phyloP scores from a whole-genome alignment of 2,113 vertebrate genomes.

The Tetraodon nigroviridis region DNA sequence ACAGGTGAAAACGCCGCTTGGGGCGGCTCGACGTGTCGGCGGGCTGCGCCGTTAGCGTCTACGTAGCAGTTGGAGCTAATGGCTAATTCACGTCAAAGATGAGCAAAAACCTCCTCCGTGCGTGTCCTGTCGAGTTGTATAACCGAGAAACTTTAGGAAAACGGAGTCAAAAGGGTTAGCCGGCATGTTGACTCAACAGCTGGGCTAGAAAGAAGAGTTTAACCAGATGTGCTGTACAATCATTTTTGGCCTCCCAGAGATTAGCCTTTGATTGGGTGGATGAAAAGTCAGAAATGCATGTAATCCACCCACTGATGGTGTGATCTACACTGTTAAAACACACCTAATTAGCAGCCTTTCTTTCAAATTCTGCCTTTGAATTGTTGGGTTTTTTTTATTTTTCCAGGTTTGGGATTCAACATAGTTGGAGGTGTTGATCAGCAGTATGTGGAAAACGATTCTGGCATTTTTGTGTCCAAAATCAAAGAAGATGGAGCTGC shows the following conservation, averaged over 20 bases:
- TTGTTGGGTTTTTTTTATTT: background rate
- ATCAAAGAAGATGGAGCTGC: slow-evolving; percentile 93
- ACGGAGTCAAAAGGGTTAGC: background rate
- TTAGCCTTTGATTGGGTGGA: too few relatives aligned
- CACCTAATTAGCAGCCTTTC: background rate
- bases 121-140: background rate
- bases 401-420: slow-evolving; percentile 91
- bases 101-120: fast-evolving
- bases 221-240: too few relatives aligned
- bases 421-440: slow-evolving; percentile 94
- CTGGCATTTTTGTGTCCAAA: slow-evolving; percentile 88
- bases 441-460: slow-evolving; percentile 83
- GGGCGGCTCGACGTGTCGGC: background rate
- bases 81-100: slow-evolving; percentile 19
- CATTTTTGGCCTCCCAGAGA: too few relatives aligned
- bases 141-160: too few relatives aligned
- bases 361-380: background rate
- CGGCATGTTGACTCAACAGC: background rate
- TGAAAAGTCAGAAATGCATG: too few relatives aligned
- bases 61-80: slow-evolving; percentile 44
- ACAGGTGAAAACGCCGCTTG: slow-evolving; percentile 53
- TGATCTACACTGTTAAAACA: background rate
- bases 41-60: slow-evolving; percentile 2
- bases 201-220: too few relatives aligned
- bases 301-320: too few relatives aligned